Evolutionary conservation across 1,140 invertebrate species (phyloP).

Genomic region (Achroia grisella): DNA sequence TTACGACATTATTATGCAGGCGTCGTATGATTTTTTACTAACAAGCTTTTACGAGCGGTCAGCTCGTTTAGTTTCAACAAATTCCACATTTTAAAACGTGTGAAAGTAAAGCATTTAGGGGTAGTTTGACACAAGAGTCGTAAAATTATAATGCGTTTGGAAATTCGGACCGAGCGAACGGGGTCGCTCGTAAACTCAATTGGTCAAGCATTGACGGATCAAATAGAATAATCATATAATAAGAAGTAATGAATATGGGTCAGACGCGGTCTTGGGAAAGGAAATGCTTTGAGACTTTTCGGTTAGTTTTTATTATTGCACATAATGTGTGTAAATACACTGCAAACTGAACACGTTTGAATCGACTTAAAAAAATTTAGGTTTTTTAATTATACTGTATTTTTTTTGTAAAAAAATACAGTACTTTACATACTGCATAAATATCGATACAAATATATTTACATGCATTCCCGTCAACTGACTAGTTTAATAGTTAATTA

Average conservation of each 20-base stretch:
- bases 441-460: too few species aligned
- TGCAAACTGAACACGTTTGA: too few species aligned
- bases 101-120: slow-evolving; percentile 64
- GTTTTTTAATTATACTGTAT: too few species aligned
- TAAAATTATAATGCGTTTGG: slow-evolving; percentile 28
- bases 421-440: too few species aligned
- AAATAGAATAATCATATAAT: slow-evolving; percentile 41
- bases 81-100: slow-evolving; percentile 61
- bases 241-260: slow-evolving; percentile 59
- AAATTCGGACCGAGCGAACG: slow-evolving; percentile 25
- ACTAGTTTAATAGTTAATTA: too few species aligned
- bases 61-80: slow-evolving; percentile 42
- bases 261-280: slow-evolving; percentile 61
- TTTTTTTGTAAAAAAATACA: too few species aligned
- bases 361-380: too few species aligned
- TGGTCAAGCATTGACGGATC: slow-evolving; percentile 61
- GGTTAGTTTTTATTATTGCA: slow-evolving; percentile 14
- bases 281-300: slow-evolving; percentile 27
- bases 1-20: slow-evolving; percentile 63
- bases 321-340: neutral
- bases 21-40: slow-evolving; percentile 31
- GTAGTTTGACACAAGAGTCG: slow-evolving; percentile 32
- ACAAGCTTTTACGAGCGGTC: slow-evolving; percentile 51
- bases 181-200: slow-evolving; percentile 53
- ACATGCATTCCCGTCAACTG: too few species aligned